These are phyloP conservation scores for Helarctos malayanus DNA, from an alignment of 2,797 vertebrate genomes.

Conservation along the genomic window DNA sequence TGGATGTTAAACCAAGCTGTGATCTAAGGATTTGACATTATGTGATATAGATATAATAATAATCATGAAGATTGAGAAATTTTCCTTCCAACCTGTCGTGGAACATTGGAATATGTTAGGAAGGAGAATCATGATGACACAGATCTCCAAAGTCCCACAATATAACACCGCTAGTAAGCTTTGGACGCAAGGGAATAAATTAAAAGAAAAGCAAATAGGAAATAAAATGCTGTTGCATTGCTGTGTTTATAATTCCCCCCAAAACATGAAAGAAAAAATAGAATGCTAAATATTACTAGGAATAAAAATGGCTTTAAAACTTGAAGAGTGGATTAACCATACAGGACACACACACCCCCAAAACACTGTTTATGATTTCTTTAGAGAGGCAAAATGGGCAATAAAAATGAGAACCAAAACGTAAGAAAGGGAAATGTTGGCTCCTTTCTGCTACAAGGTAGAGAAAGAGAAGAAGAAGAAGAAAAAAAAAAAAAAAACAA, in stretches of 20 bases:
- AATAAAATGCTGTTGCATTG: background rate
- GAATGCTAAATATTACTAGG: background rate
- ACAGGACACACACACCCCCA: background rate
- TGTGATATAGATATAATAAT: background rate
- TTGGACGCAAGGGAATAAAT: background rate
- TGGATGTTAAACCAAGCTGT: background rate
- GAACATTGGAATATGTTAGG: background rate
- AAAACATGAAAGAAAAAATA: background rate
- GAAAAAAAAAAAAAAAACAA: background rate
- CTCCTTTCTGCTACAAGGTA: conserved; percentile 36
- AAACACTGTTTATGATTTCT: background rate
- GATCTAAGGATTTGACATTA: conserved; percentile 34
- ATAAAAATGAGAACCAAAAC: conserved; percentile 33
- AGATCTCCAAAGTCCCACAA: background rate
- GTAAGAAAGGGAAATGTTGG: background rate
- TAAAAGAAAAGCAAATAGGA: background rate
- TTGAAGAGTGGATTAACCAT: background rate
- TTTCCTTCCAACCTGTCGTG: background rate
- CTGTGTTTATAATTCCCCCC: background rate
- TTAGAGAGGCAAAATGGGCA: background rate
- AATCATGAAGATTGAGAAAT: background rate
- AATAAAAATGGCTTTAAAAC: conserved; percentile 21
- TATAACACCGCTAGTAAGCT: background rate
- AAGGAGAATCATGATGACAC: background rate
- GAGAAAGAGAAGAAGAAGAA: background rate